These are phyloP conservation scores for Trichogramma pretiosum DNA, from an alignment of 1,140 invertebrate genomes.

Conservation along the genomic window DNA sequence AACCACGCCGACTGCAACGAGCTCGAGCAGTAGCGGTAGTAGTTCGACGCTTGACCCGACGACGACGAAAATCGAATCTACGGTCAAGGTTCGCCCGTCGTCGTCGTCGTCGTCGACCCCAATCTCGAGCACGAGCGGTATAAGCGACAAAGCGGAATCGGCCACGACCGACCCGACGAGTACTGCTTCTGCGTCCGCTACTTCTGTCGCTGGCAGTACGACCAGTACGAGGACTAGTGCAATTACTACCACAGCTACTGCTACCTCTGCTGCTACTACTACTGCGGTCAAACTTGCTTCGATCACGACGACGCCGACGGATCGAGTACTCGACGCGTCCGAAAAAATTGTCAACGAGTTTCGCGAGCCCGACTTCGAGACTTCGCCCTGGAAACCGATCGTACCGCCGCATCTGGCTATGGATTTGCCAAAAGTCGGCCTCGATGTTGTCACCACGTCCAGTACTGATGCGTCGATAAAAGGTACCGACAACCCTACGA, in stretches of 20 bases:
- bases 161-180: constrained; percentile 3
- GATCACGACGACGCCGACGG: constrained; percentile 33
- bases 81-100: neutral
- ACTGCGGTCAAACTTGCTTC: constrained; percentile 19
- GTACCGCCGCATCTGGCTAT: constrained; percentile 33
- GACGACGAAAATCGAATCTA: neutral
- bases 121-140: neutral
- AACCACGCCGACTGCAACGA: constrained; percentile 17
- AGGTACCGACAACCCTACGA: no score
- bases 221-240: constrained; percentile 2
- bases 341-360: constrained; percentile 27
- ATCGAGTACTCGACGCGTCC: constrained; percentile 11
- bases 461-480: no score
- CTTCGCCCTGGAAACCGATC: constrained; percentile 41
- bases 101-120: neutral
- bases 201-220: constrained; percentile 12
- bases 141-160: neutral
- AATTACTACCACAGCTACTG: constrained; percentile 6
- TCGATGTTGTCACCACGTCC: constrained; percentile 6
- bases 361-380: constrained; percentile 36
- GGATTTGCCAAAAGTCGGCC: constrained; percentile 26
- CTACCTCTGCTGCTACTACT: constrained; percentile 12
- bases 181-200: constrained; percentile 2
- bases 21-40: neutral
- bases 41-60: neutral